Evolutionary conservation across 1,140 invertebrate genomes (phyloP), one percentile per base, ranked within the genome.

Genomic region (Drosophila bocqueti): DNA sequence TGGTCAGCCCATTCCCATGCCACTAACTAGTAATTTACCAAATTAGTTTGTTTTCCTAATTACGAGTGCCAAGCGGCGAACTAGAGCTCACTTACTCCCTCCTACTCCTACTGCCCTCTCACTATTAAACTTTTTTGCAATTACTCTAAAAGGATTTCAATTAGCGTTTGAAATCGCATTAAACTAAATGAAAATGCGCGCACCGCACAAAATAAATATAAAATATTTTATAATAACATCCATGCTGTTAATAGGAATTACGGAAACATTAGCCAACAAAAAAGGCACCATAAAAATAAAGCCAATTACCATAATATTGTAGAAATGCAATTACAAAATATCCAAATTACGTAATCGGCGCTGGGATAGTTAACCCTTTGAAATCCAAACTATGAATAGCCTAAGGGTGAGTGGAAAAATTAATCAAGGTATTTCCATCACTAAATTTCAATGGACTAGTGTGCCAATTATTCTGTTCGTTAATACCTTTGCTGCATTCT

Each of bases 11-110:
- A 7, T 45, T 62, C 60, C 49, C 72, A 67, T 31, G 62, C 81
- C 73, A 79, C 84, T 89, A 90, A 89, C 89, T 89, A 89, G 85
- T 89, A 89, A 90, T 90, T 89, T 90, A 90, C 77, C 72, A 89
- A 89, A 89, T 89, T 90, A 89, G 84, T 89, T 89, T 90, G 81
- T 89, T 89, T 75, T 69, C 43, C 80, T 73, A 87, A 81, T 76
- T 83, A 74, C 45, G 52, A 60, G 67, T 59, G 49, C 59, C 47
- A 66, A 63, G 45, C 43, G 31, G 38, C 24, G 10, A 65, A 71
- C 58, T 77, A 71, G 40, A 58, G 50, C 45, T 31, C 15, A 2
- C 40, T 71, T 34, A 42, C 54, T 46, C 68, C 21, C 59, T 34
- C 34, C 34, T 4, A 34, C 34, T 11, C 10, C 34, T 11, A 0